A percentile compares a stretch with the other conserved stretches of the same genome.
These are phyloP conservation scores for Lophochroa leadbeateri DNA, from an alignment of 2,113 vertebrate genomes.

Conservation along the genomic window DNA sequence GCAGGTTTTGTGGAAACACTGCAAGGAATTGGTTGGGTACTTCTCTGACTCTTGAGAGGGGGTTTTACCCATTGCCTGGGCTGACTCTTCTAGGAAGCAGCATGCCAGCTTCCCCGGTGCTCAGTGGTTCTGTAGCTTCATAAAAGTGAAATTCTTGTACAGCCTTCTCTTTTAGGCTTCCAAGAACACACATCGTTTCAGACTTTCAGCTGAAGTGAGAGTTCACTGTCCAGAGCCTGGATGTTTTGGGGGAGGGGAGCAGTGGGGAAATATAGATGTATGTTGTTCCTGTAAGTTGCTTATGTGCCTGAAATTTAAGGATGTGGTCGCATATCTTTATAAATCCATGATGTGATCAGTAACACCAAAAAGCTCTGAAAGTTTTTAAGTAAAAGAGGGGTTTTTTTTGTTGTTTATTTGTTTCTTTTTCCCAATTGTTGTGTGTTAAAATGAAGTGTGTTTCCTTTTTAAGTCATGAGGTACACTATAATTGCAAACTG, in stretches of 20 bases:
- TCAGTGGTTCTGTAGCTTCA: background rate
- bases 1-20: background rate
- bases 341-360: background rate
- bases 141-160: background rate
- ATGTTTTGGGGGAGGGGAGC: fast-evolving
- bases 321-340: background rate
- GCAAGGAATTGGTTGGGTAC: background rate
- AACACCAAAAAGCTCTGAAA: background rate
- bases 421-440: background rate
- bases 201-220: background rate
- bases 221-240: background rate
- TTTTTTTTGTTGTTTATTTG: background rate
- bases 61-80: background rate
- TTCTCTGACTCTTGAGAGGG: background rate
- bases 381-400: background rate
- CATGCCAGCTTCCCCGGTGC: background rate
- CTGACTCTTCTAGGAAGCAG: background rate
- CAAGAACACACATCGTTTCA: background rate
- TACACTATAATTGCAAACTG: background rate
- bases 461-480: background rate
- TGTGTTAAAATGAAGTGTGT: background rate
- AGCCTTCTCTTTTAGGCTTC: background rate
- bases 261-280: background rate
- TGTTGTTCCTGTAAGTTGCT: background rate
- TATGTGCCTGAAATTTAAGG: background rate